These are phyloP conservation scores for Callithrix jacchus DNA, from an alignment of 2,113 vertebrate species.

Conservation along the genomic window DNA sequence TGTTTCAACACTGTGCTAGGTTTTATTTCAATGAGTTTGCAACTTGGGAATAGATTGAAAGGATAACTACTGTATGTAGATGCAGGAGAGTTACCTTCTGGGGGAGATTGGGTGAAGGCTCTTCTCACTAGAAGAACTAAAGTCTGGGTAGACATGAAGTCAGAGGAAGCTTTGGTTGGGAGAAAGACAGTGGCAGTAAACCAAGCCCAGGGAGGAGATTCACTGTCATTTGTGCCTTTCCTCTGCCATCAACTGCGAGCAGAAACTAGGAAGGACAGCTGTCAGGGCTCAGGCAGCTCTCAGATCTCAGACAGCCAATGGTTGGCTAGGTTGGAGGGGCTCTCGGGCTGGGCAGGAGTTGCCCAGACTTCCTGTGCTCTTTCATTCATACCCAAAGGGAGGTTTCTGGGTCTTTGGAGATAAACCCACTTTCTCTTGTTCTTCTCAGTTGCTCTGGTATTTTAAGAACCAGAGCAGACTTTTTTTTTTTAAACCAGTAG, in stretches of 20 bases:
- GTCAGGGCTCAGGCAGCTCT: background rate
- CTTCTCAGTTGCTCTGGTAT: background rate
- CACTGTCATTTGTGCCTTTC: background rate
- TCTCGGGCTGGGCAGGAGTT: background rate
- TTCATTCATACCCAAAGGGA: background rate
- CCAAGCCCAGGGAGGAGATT: background rate
- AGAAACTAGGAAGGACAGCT: background rate
- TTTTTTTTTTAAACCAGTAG: background rate
- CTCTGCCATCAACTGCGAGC: background rate
- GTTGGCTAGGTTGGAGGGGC: background rate
- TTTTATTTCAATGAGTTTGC: conserved; percentile 17
- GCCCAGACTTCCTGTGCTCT: background rate
- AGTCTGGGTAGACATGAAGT: background rate
- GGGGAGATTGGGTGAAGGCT: background rate
- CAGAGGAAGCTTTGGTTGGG: background rate
- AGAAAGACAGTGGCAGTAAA: background rate
- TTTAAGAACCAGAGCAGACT: background rate
- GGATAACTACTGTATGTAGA: background rate
- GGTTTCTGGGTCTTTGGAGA: background rate
- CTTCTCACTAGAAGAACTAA: background rate
- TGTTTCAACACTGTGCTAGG: background rate
- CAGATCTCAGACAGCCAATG: background rate
- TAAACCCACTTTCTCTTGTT: background rate
- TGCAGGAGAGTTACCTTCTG: background rate
- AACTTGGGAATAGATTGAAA: background rate